A percentile compares a stretch with the other conserved stretches of the same genome.
Conservation (phyloP, 1,140 invertebrate genomes). For the Schlechtendalia chinensis region DNA sequence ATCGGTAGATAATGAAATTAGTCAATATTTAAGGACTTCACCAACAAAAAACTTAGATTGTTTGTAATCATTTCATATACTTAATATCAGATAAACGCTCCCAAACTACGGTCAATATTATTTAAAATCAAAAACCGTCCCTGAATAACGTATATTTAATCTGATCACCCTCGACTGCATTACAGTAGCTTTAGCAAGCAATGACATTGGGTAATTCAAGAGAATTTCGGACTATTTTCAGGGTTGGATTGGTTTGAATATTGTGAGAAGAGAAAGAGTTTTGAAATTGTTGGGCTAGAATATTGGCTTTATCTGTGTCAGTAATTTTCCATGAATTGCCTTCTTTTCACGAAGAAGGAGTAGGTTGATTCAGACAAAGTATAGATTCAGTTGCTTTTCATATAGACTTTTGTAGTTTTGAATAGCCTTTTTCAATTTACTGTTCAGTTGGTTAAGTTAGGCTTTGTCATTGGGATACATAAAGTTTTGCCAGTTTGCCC, state of each 20-base stretch:
- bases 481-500: neutral
- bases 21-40: too few species aligned
- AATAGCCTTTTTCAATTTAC: neutral
- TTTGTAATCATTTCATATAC: too few species aligned
- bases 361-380: neutral
- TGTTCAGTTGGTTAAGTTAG: neutral
- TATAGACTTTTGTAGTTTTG: neutral
- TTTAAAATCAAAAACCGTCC: too few species aligned
- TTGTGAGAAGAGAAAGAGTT: neutral
- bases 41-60: too few species aligned
- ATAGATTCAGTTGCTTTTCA: slow-evolving; percentile 13
- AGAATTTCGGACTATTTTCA: neutral
- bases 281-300: neutral
- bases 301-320: neutral
- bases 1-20: too few species aligned
- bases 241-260: neutral
- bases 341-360: neutral
- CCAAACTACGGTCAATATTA: too few species aligned
- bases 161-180: too few species aligned
- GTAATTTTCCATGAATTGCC: neutral
- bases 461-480: neutral
- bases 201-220: neutral
- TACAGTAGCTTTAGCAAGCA: slow-evolving; percentile 5
- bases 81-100: too few species aligned
- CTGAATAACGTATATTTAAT: too few species aligned